Percentiles rank a stretch among this genome's conserved stretches.
Conservation (phyloP, 1,140 invertebrate genomes). For the Fopius arisanus region DNA sequence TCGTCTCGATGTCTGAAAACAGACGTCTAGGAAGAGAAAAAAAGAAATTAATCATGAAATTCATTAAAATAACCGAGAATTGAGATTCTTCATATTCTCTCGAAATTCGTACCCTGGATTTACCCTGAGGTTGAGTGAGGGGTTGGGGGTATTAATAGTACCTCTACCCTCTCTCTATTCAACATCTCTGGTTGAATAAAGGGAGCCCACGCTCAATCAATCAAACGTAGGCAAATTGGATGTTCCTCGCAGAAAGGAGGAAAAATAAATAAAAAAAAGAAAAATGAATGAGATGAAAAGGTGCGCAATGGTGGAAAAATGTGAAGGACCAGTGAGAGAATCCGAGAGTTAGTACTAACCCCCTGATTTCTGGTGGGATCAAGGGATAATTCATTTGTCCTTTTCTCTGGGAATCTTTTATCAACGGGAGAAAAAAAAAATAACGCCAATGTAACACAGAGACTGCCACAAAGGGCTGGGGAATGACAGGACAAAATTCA, state of each 20-base stretch:
- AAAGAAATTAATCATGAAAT: conserved; percentile 4
- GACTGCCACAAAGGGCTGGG: background rate
- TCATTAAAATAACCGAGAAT: background rate
- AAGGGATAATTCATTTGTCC: conserved; percentile 11
- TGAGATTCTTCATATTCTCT: background rate
- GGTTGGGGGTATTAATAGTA: background rate
- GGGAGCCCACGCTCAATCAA: conserved; percentile 41
- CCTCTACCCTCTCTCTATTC: conserved; percentile 1
- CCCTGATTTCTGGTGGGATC: conserved; percentile 5
- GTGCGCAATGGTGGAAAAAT: background rate
- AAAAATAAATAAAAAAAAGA: conserved; percentile 29
- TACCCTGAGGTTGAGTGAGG: background rate
- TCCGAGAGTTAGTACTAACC: background rate
- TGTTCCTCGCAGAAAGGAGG: conserved; percentile 18
- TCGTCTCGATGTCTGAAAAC: background rate
- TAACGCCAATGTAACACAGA: background rate
- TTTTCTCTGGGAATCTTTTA: background rate
- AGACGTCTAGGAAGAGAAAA: background rate
- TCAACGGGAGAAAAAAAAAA: background rate
- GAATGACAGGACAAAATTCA: background rate
- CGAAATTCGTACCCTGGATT: background rate
- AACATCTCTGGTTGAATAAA: background rate
- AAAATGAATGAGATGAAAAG: conserved; percentile 4
- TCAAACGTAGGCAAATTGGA: conserved; percentile 49
- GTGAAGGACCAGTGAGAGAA: background rate